These are phyloP conservation scores for Mugil cephalus DNA, from an alignment of 2,113 vertebrate species.

Conservation along the genomic window DNA sequence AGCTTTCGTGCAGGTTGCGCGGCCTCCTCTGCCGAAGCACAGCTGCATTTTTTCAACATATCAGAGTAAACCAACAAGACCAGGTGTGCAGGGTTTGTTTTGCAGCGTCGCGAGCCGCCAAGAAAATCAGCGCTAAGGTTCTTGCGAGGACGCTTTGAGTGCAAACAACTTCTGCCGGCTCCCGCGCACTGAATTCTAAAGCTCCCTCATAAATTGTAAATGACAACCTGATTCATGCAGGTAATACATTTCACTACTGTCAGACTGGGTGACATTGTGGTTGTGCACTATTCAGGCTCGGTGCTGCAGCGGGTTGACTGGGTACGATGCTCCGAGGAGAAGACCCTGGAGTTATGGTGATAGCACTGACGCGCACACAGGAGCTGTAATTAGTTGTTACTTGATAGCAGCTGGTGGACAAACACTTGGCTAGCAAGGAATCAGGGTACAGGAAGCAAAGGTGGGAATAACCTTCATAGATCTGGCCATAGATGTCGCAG, in stretches of 20 bases:
- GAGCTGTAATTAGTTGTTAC: conserved; percentile 28
- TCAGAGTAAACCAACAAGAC: too few species aligned
- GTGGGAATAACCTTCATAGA: conserved; percentile 28
- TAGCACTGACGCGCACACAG: conserved; percentile 7
- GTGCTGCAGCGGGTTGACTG: conserved; percentile 25
- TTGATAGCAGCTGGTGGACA: conserved; percentile 26
- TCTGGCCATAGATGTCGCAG: conserved; percentile 29
- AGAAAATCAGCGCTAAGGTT: background rate
- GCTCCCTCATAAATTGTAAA: conserved; percentile 67
- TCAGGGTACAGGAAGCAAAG: background rate
- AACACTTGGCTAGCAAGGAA: conserved; percentile 1
- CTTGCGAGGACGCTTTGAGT: background rate
- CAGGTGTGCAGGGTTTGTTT: too few species aligned
- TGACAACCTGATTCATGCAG: conserved; percentile 76
- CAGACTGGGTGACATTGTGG: conserved; percentile 54
- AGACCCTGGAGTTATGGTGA: conserved; percentile 41
- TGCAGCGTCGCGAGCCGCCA: background rate
- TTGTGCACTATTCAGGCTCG: conserved; percentile 52
- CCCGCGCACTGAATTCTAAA: conserved; percentile 51
- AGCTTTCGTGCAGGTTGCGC: too few species aligned
- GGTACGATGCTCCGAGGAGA: background rate
- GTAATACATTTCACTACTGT: conserved; percentile 65
- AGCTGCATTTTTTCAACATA: too few species aligned
- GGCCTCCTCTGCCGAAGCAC: too few species aligned
- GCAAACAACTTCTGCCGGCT: conserved; percentile 14